These are phyloP conservation scores for Ammodytes dubius DNA, from an alignment of 2,113 vertebrate genomes.

Conservation along the genomic window DNA sequence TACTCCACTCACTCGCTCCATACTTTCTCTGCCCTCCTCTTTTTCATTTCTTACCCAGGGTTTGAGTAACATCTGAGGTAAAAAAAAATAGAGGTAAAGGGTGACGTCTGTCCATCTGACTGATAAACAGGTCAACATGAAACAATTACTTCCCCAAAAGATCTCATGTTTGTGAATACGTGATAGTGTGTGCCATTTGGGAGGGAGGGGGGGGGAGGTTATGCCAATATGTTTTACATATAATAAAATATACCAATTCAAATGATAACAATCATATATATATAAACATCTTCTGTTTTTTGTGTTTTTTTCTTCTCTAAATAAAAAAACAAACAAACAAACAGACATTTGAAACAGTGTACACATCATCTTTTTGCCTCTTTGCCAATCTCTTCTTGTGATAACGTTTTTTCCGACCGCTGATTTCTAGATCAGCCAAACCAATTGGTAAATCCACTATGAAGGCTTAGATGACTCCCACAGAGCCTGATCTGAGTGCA, in stretches of 20 bases:
- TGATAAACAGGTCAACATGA: conserved; percentile 73
- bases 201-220: conserved; percentile 44
- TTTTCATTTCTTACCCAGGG: conserved; percentile 34
- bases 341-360: conserved; percentile 82
- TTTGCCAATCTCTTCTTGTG: conserved; percentile 58
- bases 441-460: conserved; percentile 61
- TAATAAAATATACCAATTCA: conserved; percentile 85
- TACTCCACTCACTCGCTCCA: conserved; percentile 33
- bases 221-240: conserved; percentile 81
- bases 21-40: conserved; percentile 17
- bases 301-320: conserved; percentile 72
- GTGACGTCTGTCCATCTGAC: conserved; percentile 79
- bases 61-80: conserved; percentile 80
- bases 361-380: conserved; percentile 77
- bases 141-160: conserved; percentile 67
- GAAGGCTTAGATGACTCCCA: conserved; percentile 71
- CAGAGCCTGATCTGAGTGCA: conserved; percentile 70
- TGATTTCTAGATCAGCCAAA: conserved; percentile 60
- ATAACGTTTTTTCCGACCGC: conserved; percentile 55
- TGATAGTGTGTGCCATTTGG: conserved; percentile 66
- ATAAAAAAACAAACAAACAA: conserved; percentile 62
- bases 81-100: conserved; percentile 84
- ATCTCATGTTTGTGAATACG: conserved; percentile 68
- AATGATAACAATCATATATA: conserved; percentile 82
- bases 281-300: conserved; percentile 82